Conservation (phyloP, 53 echinoderm and acorn worm species). For the Temnopleurus reevesii region DNA sequence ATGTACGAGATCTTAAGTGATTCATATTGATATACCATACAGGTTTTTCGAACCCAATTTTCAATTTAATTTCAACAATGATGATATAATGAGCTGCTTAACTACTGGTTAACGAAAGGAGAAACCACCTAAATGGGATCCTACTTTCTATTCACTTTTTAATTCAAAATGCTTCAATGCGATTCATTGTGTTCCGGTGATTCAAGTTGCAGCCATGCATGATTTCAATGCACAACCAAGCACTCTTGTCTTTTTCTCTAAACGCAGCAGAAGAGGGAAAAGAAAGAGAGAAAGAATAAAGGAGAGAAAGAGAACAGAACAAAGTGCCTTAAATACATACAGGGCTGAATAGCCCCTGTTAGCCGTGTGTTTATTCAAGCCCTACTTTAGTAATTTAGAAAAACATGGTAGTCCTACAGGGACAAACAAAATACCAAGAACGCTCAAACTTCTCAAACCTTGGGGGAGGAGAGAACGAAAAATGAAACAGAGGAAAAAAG, state of each 20-base stretch:
- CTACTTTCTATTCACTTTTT: neutral
- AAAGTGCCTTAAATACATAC: constrained; percentile 50
- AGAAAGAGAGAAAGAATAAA: neutral
- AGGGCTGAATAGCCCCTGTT: neutral
- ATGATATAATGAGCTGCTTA: neutral
- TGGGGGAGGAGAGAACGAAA: neutral
- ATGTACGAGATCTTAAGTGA: too few species aligned
- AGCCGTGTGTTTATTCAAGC: constrained; percentile 44
- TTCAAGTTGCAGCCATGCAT: constrained; percentile 40
- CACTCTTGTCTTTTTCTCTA: neutral
- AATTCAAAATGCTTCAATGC: constrained; percentile 11
- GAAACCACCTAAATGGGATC: constrained; percentile 8
- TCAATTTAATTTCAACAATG: constrained; percentile 12
- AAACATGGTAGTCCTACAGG: constrained; percentile 37
- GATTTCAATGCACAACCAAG: constrained; percentile 19
- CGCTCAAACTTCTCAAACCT: neutral
- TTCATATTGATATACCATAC: too few species aligned
- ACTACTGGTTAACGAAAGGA: neutral
- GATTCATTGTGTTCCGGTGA: constrained; percentile 10
- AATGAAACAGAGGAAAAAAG: neutral
- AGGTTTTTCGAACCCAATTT: too few species aligned
- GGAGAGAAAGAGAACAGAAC: constrained; percentile 42
- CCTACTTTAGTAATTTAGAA: constrained; percentile 38
- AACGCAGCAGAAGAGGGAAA: neutral
- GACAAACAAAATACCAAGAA: constrained; percentile 18